These are phyloP conservation scores for Cylloceria caligata DNA, from an alignment of 2,888 invertebrate species.

Conservation along the genomic window DNA sequence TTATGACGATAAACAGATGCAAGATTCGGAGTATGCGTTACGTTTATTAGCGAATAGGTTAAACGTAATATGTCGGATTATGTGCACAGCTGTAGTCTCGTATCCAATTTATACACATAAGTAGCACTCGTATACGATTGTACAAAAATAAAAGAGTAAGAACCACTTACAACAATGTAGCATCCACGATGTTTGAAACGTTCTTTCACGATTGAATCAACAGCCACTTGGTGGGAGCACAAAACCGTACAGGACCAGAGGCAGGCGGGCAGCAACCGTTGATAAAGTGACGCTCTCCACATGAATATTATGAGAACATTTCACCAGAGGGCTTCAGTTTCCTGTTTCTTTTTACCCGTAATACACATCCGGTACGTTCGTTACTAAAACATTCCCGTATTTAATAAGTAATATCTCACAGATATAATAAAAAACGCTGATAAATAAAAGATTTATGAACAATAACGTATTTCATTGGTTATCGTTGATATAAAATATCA, in stretches of 20 bases:
- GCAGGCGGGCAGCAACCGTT: neutral
- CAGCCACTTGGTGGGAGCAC: neutral
- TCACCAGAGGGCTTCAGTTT: slow-evolving; percentile 62
- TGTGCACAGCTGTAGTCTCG: neutral
- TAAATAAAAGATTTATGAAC: slow-evolving; percentile 72
- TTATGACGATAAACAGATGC: neutral
- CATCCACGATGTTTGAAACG: neutral
- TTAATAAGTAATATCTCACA: slow-evolving; percentile 72
- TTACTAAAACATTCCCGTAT: slow-evolving; percentile 60
- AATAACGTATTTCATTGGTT: slow-evolving; percentile 26
- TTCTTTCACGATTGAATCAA: neutral
- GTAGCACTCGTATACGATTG: too few species aligned
- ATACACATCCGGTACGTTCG: slow-evolving; percentile 77
- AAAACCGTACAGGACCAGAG: neutral
- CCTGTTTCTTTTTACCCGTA: slow-evolving; percentile 78
- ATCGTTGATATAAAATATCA: slow-evolving; percentile 28
- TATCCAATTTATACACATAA: too few species aligned
- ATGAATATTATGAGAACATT: neutral
- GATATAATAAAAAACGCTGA: slow-evolving; percentile 62
- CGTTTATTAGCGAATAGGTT: neutral
- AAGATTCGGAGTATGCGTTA: neutral
- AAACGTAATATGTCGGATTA: neutral
- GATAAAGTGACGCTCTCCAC: slow-evolving; percentile 8
- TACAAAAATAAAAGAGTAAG: neutral
- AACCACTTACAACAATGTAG: neutral